Evolutionary conservation across 2,888 invertebrate genomes (phyloP), one percentile per base, ranked within the genome.

Genomic region (Oscheius sp.): DNA sequence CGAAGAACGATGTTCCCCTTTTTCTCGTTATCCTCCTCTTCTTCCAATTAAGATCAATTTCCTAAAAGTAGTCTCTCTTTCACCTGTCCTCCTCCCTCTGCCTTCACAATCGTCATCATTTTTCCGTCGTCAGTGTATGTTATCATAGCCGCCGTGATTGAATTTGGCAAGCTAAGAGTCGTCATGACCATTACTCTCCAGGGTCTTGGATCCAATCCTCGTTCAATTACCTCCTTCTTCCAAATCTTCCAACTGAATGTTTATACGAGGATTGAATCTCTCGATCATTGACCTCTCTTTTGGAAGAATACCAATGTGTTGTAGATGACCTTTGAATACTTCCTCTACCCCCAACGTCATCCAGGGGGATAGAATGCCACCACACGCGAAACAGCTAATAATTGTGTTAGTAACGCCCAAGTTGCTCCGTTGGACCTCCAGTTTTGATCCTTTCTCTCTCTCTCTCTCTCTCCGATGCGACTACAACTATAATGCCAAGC

Each of bases 361-460:
- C 8, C 10, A 37, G 37, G 37, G 37, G 20, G 42, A 12, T 15
- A 42, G 42, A 42, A 20, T 20, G 42, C 20, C n/a, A 42, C 42
- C 42, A 42, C 48, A 48, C 48, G 23, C 46, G 46, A 46, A 46
- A 46, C 48, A 48, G 23, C 48, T 48, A 10, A 37, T 33, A 55
- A 55, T 55, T 55, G 31, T 34, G 23, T 55, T 55, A 33, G 34
- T 55, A 55, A 55, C 55, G 55, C 55, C 34, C 34, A n/a, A 34
- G 55, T 34, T 55, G 55, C 55, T 55, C 55, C 29, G 20, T 29
- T 34, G 12, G 17, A 15, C n/a, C 34, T 23, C n/a, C 33, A 29
- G 15, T 31, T n/a, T 23, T 23, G 39, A 25, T 61, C 45, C 42
- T n/a, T 37, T 33, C 23, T n/a, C 25, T 48, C 12, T 33, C 10